These are phyloP conservation scores for Tribolium castaneum DNA, from an alignment of 1,140 invertebrate species.

Conservation along the genomic window DNA sequence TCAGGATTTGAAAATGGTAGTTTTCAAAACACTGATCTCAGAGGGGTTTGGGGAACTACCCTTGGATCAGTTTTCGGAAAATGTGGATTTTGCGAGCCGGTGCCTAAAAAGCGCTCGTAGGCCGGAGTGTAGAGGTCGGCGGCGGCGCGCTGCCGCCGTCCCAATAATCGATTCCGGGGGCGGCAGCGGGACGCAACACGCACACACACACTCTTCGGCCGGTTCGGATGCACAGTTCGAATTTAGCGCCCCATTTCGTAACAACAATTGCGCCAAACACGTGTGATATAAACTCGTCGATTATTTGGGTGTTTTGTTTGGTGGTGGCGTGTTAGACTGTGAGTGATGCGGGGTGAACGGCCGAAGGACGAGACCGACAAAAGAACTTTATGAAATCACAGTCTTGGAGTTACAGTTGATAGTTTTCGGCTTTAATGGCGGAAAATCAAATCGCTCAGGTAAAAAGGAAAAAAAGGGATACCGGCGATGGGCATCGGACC, in stretches of 20 bases:
- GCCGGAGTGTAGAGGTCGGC: slow-evolving; percentile 27
- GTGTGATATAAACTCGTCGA: not conserved
- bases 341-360: slow-evolving; percentile 30
- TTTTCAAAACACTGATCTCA: too few species aligned
- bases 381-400: slow-evolving; percentile 17
- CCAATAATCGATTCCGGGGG: slow-evolving; percentile 38
- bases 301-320: not conserved
- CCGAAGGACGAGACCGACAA: not conserved
- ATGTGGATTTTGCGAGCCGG: not conserved
- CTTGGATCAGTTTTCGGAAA: not conserved
- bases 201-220: slow-evolving; percentile 1
- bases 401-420: slow-evolving; percentile 38
- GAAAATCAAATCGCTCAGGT: slow-evolving; percentile 61
- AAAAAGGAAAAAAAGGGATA: slow-evolving; percentile 17
- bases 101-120: not conserved
- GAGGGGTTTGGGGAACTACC: too few species aligned
- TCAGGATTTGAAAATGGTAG: too few species aligned
- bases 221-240: not conserved
- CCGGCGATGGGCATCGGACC: not conserved
- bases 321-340: slow-evolving; percentile 28
- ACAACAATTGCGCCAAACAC: slow-evolving; percentile 1
- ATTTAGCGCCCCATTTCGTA: slow-evolving; percentile 19
- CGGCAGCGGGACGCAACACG: slow-evolving; percentile 10
- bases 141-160: slow-evolving; percentile 28
- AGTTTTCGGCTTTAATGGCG: slow-evolving; percentile 54